A percentile compares a stretch with the other conserved stretches of the same genome.
phyloP scores from a whole-genome alignment of 2,797 vertebrate species.

The Macropus fuliginosus region DNA sequence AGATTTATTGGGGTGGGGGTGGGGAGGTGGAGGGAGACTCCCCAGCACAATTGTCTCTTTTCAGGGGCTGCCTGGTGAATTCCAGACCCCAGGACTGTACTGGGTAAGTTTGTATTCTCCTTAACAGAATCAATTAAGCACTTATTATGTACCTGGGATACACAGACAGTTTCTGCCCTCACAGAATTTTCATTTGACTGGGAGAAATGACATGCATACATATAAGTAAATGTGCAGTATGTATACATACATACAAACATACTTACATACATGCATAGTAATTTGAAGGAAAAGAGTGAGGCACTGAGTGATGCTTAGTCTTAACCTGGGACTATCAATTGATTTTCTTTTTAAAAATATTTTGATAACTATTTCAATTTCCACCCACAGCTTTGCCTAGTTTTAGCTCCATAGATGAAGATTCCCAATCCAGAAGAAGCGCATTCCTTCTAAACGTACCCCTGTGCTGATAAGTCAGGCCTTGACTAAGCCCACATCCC shows the following conservation, averaged over 20 bases:
- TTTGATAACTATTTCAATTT: not conserved
- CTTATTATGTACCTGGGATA: not conserved
- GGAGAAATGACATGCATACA: not conserved
- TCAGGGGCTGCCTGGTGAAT: accelerated
- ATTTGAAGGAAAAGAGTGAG: not conserved
- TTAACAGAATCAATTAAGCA: not conserved
- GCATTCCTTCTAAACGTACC: not conserved
- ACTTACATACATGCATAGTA: not conserved
- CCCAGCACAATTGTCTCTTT: not conserved
- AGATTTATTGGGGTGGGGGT: not conserved
- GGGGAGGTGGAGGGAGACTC: accelerated
- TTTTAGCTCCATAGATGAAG: not conserved
- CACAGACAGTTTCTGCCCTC: not conserved
- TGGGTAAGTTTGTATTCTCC: not conserved
- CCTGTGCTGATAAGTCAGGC: not conserved
- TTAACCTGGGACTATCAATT: not conserved
- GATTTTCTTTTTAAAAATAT: not conserved
- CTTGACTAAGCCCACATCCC: not conserved
- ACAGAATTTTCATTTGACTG: not conserved
- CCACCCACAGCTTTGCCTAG: not conserved
- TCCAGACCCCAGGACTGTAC: not conserved
- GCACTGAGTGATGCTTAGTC: not conserved
- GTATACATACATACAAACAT: not conserved
- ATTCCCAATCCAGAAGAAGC: not conserved
- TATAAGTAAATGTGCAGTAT: not conserved